phyloP scores from a whole-genome alignment of 1,140 invertebrate species.

The Aphis craccivora region DNA sequence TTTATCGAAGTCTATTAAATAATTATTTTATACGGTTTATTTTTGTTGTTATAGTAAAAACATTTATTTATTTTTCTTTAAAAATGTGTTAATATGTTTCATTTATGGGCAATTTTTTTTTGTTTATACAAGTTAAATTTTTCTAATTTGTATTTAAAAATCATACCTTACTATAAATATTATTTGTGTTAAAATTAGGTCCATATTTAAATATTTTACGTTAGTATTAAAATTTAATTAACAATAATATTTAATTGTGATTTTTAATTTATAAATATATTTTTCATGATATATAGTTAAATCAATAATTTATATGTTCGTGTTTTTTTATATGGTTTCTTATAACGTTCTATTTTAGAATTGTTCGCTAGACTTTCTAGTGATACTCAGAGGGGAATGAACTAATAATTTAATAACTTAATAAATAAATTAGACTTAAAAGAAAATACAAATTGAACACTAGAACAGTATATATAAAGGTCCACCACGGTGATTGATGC shows the following conservation, averaged over 20 bases:
- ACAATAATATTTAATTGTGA: not conserved
- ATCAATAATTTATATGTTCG: not conserved
- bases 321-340: not conserved
- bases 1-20: not conserved
- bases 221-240: not conserved
- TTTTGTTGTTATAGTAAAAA: not conserved
- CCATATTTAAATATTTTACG: not conserved
- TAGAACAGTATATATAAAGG: not conserved
- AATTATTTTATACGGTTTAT: not conserved
- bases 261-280: not conserved
- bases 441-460: constrained; percentile 41
- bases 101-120: not conserved
- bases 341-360: not conserved
- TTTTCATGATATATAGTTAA: not conserved
- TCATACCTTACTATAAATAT: not conserved
- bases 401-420: constrained; percentile 41
- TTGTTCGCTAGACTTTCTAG: not conserved
- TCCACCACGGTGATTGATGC: constrained; percentile 42
- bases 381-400: not conserved
- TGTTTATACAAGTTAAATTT: not conserved
- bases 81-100: not conserved
- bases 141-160: too few species aligned
- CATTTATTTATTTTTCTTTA: not conserved
- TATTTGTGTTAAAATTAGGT: not conserved
- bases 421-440: constrained; percentile 34